These are phyloP conservation scores for Leptopilina drosophilae DNA, from an alignment of 2,888 invertebrate genomes.

Conservation along the genomic window DNA sequence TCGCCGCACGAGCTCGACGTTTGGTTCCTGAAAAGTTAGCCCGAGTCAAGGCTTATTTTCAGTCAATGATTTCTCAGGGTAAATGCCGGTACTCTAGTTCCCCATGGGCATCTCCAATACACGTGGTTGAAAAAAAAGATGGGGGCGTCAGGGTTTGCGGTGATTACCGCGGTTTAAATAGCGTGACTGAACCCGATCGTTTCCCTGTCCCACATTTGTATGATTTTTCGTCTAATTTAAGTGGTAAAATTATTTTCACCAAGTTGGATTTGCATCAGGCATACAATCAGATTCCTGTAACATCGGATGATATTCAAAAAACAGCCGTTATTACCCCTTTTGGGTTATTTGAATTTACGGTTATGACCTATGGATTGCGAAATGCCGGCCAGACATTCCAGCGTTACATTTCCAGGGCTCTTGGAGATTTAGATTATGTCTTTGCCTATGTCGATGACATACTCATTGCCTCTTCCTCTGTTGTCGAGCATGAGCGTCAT, in stretches of 20 bases:
- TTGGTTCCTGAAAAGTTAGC: not conserved
- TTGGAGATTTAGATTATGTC: no score
- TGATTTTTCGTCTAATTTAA: not conserved
- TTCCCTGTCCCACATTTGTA: not conserved
- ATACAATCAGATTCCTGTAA: no score
- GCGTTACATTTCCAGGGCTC: slow-evolving; percentile 57
- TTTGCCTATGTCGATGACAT: no score
- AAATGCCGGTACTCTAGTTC: not conserved
- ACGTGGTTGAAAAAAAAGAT: not conserved
- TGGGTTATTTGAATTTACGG: not conserved
- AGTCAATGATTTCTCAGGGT: not conserved
- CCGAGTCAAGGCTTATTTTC: not conserved
- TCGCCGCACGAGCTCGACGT: not conserved
- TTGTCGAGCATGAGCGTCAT: no score
- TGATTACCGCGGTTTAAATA: not conserved
- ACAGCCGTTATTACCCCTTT: slow-evolving; percentile 46
- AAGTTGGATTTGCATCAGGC: no score
- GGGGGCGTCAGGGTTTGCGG: not conserved
- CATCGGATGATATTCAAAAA: no score
- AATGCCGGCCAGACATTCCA: slow-evolving; percentile 70
- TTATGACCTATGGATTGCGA: slow-evolving; percentile 68
- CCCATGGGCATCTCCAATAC: not conserved
- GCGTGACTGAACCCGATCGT: not conserved
- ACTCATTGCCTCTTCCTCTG: no score
- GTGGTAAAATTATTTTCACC: not conserved